Conservation (phyloP, 2,888 invertebrate genomes). For the Odontocolon sp. region DNA sequence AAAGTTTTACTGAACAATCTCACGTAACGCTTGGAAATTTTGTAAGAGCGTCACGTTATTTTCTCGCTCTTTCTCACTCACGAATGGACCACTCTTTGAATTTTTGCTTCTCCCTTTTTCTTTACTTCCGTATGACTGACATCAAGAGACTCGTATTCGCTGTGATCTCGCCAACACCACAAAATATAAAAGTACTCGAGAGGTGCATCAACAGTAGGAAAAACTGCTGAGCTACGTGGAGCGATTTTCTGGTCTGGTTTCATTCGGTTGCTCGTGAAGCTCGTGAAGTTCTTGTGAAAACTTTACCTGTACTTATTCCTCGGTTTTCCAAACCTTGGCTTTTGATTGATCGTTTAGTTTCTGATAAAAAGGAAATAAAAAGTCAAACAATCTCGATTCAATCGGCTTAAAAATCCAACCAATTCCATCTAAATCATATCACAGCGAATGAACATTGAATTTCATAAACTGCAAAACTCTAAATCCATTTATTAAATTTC, state of each 20-base stretch:
- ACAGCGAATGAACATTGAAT: too few species aligned
- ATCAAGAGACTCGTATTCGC: neutral
- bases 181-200: neutral
- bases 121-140: neutral
- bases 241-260: neutral
- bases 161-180: neutral
- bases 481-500: neutral
- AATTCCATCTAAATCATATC: too few species aligned
- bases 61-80: neutral
- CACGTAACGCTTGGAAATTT: conserved; percentile 25
- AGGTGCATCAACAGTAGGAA: too few species aligned
- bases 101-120: neutral
- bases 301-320: too few species aligned
- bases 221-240: neutral
- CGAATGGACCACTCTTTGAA: neutral
- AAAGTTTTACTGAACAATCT: conserved; percentile 7
- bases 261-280: too few species aligned
- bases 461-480: neutral
- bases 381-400: too few species aligned
- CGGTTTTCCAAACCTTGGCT: too few species aligned
- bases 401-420: too few species aligned
- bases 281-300: too few species aligned
- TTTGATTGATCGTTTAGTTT: too few species aligned
- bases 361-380: too few species aligned
- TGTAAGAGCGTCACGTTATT: conserved; percentile 33